Conservation (phyloP, 2,113 vertebrate genomes). For the Lepus americanus region DNA sequence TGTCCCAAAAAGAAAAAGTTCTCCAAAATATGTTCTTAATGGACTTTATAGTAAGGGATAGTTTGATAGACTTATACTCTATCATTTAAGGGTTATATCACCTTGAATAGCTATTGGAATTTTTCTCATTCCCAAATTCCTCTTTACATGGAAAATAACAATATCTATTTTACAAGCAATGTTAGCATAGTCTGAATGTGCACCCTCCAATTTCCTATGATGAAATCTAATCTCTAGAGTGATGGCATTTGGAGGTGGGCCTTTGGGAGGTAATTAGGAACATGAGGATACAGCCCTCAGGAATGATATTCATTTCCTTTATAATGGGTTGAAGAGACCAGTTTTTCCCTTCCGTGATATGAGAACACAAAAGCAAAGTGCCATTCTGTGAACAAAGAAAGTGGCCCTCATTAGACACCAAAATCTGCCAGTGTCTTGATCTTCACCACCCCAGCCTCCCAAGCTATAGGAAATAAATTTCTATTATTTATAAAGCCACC, state of each 20-base stretch:
- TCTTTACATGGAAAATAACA: background rate
- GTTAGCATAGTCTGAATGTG: background rate
- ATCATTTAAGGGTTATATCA: background rate
- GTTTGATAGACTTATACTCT: background rate
- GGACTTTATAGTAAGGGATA: background rate
- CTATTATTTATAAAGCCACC: background rate
- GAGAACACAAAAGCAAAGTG: background rate
- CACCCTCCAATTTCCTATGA: background rate
- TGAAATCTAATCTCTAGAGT: background rate
- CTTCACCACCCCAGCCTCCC: background rate
- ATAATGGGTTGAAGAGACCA: background rate
- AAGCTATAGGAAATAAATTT: background rate
- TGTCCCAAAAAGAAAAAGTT: background rate
- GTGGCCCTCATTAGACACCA: background rate
- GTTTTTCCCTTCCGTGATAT: background rate
- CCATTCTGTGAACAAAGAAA: background rate
- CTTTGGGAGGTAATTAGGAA: background rate
- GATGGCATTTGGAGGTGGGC: background rate
- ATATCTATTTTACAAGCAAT: background rate
- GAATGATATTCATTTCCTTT: background rate
- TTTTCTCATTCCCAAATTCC: constrained; percentile 19
- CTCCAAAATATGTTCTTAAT: background rate
- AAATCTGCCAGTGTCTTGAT: background rate
- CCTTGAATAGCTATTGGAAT: background rate
- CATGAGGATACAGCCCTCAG: background rate